These are phyloP conservation scores for Xyrauchen texanus DNA, from an alignment of 2,113 vertebrate species.

Conservation along the genomic window DNA sequence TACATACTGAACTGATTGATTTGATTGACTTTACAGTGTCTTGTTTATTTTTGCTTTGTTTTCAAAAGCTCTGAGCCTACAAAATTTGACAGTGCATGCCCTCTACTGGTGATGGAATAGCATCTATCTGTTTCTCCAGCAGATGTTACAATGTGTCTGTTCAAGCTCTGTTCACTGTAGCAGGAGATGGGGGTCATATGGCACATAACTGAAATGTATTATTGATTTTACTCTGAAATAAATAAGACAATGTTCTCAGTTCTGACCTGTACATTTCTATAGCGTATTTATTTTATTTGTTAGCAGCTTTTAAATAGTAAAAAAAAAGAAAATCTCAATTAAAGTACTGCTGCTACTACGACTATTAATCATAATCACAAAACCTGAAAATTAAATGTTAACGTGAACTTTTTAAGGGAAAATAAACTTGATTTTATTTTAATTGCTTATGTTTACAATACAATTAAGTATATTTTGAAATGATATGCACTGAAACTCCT, in stretches of 20 bases:
- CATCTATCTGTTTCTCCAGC: not conserved
- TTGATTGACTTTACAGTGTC: too few species aligned
- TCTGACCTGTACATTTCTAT: not conserved
- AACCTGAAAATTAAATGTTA: too few species aligned
- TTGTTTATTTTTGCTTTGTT: not conserved
- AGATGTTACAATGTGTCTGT: not conserved
- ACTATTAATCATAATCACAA: too few species aligned
- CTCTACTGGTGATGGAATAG: slow-evolving; percentile 38
- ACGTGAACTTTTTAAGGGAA: too few species aligned
- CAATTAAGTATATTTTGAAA: too few species aligned
- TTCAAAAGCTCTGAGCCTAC: not conserved
- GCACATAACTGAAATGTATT: not conserved
- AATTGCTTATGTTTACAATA: too few species aligned
- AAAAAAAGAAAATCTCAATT: not conserved
- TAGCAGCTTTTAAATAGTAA: not conserved
- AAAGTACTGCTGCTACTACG: too few species aligned
- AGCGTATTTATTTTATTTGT: too few species aligned
- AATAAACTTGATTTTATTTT: too few species aligned
- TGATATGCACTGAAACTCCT: too few species aligned
- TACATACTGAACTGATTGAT: too few species aligned
- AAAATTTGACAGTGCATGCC: slow-evolving; percentile 22
- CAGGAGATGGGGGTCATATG: not conserved
- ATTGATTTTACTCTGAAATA: not conserved
- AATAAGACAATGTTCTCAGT: not conserved
- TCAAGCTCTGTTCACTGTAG: not conserved